Evolutionary conservation across 2,888 invertebrate species (phyloP).

Genomic region (Ischnus inquisitorius): DNA sequence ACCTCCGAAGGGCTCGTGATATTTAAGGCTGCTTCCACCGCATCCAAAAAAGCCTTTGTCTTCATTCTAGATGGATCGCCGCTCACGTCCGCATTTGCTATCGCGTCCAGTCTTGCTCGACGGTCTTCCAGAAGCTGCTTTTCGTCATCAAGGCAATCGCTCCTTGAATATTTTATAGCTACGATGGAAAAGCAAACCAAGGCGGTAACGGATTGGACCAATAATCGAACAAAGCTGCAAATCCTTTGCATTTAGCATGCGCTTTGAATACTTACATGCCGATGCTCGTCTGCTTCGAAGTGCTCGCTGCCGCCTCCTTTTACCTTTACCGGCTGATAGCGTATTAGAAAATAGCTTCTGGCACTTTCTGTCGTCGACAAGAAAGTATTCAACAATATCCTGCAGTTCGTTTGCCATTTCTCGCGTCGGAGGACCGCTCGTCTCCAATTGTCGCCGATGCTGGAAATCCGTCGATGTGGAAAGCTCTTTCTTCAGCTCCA

Average conservation of each 20-base stretch:
- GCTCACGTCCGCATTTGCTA: neutral
- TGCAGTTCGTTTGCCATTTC: conserved; percentile 26
- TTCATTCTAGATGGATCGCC: no score
- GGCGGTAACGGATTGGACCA: neutral
- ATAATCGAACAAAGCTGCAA: neutral
- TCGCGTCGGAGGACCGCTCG: neutral
- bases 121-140: neutral
- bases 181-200: neutral
- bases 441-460: conserved; percentile 17
- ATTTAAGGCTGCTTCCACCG: neutral
- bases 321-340: neutral
- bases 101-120: neutral
- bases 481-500: conserved; percentile 1
- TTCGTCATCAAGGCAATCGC: neutral
- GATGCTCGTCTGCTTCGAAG: neutral
- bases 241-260: neutral
- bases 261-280: neutral
- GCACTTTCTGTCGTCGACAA: neutral
- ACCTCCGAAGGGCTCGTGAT: neutral
- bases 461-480: neutral
- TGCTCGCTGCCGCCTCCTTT: no score
- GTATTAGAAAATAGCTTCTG: neutral
- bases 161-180: neutral
- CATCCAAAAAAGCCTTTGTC: neutral
- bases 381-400: neutral